These are phyloP conservation scores for Nipponacmea schrenckii DNA, from an alignment of 2,888 invertebrate genomes.

Conservation along the genomic window DNA sequence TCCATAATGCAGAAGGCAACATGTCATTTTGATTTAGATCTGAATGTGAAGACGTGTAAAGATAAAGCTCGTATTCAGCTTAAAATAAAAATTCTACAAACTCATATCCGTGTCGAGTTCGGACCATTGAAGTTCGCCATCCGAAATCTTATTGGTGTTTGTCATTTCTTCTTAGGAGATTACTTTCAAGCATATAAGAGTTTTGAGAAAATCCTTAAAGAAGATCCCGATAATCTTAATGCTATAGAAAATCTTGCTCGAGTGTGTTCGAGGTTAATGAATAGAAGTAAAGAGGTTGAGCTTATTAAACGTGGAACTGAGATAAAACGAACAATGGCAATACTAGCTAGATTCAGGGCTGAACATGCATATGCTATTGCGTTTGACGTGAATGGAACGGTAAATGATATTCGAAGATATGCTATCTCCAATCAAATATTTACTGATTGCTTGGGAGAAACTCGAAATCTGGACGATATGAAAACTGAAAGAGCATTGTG, in stretches of 20 bases:
- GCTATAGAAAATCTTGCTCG: neutral
- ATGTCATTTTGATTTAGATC: neutral
- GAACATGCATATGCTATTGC: neutral
- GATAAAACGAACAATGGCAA: too few species aligned
- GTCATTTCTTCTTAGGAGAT: neutral
- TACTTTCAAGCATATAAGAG: neutral
- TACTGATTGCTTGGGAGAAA: neutral
- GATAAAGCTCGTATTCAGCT: neutral
- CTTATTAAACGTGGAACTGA: too few species aligned
- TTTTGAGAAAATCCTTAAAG: neutral
- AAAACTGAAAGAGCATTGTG: neutral
- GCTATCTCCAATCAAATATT: neutral
- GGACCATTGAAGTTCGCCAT: neutral
- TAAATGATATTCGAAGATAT: neutral
- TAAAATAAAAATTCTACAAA: neutral
- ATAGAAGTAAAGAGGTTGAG: neutral
- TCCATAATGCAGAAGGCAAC: neutral
- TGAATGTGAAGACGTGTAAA: neutral
- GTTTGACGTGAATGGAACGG: neutral
- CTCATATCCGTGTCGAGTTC: neutral
- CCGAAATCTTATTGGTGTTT: neutral
- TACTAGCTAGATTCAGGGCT: neutral
- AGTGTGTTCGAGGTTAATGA: neutral
- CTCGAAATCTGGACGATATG: neutral
- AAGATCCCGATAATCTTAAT: neutral